Percentiles rank a stretch among this genome's conserved stretches.
Evolutionary conservation across 2,888 invertebrate species (phyloP).

Genomic region (Lasioglossum oenotherae): DNA sequence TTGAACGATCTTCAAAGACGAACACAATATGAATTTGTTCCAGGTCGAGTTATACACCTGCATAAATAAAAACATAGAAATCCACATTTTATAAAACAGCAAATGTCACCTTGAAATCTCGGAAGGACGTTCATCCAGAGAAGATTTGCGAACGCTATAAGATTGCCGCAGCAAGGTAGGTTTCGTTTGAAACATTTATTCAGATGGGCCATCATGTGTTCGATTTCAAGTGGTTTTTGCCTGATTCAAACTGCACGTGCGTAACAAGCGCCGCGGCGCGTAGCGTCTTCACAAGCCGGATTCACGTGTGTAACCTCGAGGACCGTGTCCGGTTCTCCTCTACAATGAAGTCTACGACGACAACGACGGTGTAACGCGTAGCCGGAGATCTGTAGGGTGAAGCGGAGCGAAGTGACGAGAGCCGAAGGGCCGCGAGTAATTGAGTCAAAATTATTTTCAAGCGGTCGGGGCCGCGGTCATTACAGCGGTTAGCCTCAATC

Average conservation of each 20-base stretch:
- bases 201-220: background rate
- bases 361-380: background rate
- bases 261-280: constrained; percentile 37
- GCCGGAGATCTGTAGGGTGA: background rate
- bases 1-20: background rate
- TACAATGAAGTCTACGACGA: constrained; percentile 34
- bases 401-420: constrained; percentile 10
- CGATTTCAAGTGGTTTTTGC: background rate
- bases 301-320: constrained; percentile 24
- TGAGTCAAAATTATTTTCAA: constrained; percentile 71
- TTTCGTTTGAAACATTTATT: background rate
- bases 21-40: background rate
- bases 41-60: background rate
- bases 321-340: background rate
- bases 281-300: constrained; percentile 20
- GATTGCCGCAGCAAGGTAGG: background rate
- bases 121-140: background rate
- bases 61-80: background rate
- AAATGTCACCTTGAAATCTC: background rate
- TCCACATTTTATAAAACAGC: background rate
- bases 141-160: background rate
- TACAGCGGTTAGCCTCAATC: constrained; percentile 66
- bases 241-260: background rate
- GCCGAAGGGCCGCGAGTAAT: constrained; percentile 53
- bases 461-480: constrained; percentile 53